A percentile compares a stretch with the other conserved stretches of the same genome.
Conservation (phyloP, 2,797 vertebrate species). For the Erpetoichthys calabaricus region DNA sequence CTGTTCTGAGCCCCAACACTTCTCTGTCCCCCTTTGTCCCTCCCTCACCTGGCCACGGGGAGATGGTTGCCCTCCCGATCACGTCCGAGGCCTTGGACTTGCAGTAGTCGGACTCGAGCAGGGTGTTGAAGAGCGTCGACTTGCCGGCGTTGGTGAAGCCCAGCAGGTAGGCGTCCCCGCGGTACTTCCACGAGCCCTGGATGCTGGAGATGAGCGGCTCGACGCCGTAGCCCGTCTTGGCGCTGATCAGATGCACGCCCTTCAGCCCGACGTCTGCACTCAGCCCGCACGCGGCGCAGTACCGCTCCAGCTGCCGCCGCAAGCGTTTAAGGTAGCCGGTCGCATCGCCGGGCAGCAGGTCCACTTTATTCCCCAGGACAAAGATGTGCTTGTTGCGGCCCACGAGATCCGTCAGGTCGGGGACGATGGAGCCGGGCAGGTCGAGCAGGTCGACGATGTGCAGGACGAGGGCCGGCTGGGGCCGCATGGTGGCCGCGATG, state of each 20-base stretch:
- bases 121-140: constrained; percentile 79
- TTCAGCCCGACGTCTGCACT: constrained; percentile 20
- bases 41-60: constrained; percentile 76
- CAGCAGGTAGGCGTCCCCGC: constrained; percentile 75
- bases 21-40: too few relatives aligned
- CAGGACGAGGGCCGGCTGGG: constrained; percentile 57
- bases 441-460: constrained; percentile 71
- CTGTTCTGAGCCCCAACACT: too few relatives aligned
- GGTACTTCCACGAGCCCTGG: constrained; percentile 69
- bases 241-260: constrained; percentile 74
- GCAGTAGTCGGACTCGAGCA: constrained; percentile 79
- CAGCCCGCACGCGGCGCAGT: constrained; percentile 46
- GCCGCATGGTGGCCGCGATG: constrained; percentile 38
- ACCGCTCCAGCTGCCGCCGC: constrained; percentile 32
- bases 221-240: constrained; percentile 79
- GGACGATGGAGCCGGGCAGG: constrained; percentile 60
- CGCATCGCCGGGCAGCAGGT: constrained; percentile 60
- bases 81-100: constrained; percentile 53
- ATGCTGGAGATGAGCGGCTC: constrained; percentile 65
- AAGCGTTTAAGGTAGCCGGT: constrained; percentile 55
- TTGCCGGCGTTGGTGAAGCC: constrained; percentile 77
- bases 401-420: constrained; percentile 41
- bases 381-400: constrained; percentile 52
- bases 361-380: constrained; percentile 76
- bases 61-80: constrained; percentile 70